These are phyloP conservation scores for Tetramorium alpestre DNA, from an alignment of 1,140 invertebrate species.

Conservation along the genomic window DNA sequence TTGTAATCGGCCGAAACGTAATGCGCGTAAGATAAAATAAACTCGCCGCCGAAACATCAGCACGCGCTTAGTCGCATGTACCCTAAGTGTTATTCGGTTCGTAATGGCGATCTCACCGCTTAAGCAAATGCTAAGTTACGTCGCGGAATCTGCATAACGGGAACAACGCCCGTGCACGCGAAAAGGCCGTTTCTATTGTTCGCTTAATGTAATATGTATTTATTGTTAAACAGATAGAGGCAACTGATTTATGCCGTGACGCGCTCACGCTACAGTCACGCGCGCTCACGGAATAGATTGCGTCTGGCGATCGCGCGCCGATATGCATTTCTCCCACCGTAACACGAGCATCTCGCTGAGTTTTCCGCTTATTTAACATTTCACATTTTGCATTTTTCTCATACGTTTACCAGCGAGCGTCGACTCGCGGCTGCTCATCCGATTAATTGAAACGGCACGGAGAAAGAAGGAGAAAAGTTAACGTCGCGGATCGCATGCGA, in stretches of 20 bases:
- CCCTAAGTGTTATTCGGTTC: conserved; percentile 61
- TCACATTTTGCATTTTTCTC: neutral
- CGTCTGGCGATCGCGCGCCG: neutral
- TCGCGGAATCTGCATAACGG: conserved; percentile 60
- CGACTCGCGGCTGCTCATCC: neutral
- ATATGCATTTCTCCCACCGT: conserved; percentile 13
- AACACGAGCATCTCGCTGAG: neutral
- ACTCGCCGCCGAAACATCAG: neutral
- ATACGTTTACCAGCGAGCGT: neutral
- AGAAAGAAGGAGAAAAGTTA: neutral
- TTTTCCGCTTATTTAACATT: conserved; percentile 48
- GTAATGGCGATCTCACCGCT: conserved; percentile 59
- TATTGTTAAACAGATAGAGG: conserved; percentile 46
- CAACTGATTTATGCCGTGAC: conserved; percentile 1
- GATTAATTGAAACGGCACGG: neutral
- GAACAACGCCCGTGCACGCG: conserved; percentile 56
- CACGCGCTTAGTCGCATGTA: conserved; percentile 41
- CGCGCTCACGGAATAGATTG: conserved; percentile 14
- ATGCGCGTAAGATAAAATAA: neutral
- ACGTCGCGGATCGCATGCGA: conserved; percentile 14
- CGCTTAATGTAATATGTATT: conserved; percentile 29
- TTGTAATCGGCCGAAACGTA: neutral
- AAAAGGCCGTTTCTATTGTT: conserved; percentile 47
- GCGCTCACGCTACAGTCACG: neutral
- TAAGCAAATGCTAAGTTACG: conserved; percentile 65